These are phyloP conservation scores for Nothoprocta pentlandii DNA, from an alignment of 2,113 vertebrate genomes.

Conservation along the genomic window DNA sequence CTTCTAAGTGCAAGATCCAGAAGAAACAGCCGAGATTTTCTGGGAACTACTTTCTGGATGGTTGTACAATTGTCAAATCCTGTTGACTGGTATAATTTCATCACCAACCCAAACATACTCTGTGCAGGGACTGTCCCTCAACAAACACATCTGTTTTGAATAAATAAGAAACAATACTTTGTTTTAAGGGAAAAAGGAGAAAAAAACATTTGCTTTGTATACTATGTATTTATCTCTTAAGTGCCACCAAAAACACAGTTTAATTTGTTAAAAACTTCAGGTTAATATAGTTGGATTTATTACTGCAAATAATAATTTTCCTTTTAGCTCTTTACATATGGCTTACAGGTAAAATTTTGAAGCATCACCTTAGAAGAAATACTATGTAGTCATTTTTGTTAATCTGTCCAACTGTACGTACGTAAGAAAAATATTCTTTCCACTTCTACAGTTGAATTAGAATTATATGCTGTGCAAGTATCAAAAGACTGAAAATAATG, in stretches of 20 bases:
- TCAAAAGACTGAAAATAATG: neutral
- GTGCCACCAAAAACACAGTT: neutral
- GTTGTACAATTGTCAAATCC: neutral
- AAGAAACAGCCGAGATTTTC: constrained; percentile 1
- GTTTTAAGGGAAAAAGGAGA: neutral
- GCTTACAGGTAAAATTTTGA: neutral
- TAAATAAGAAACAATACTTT: neutral
- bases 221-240: neutral
- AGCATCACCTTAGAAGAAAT: neutral
- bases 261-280: neutral
- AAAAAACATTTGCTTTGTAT: neutral
- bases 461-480: neutral
- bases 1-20: neutral
- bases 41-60: neutral
- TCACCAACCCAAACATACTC: neutral
- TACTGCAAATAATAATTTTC: neutral
- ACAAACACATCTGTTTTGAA: neutral
- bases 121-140: neutral
- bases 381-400: neutral
- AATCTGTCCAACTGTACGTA: neutral
- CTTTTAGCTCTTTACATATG: neutral
- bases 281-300: neutral
- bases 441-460: neutral
- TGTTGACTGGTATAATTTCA: neutral
- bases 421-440: neutral